phyloP scores from a whole-genome alignment of 2,888 invertebrate species.

The Lasioglossum villosulum region DNA sequence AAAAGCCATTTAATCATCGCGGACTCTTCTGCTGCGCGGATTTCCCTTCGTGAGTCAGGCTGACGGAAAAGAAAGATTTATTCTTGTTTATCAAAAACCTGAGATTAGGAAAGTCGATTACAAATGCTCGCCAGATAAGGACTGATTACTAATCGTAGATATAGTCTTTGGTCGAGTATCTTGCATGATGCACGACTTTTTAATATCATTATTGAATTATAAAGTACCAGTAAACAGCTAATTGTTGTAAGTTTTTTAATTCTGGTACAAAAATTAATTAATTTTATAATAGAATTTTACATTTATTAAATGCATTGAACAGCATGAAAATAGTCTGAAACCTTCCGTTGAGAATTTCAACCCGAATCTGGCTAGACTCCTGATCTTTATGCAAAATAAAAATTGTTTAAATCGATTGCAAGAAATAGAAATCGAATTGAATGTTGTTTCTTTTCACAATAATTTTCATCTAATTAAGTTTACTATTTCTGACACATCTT shows the following conservation, averaged over 20 bases:
- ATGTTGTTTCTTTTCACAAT: too few relatives aligned
- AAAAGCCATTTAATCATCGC: slow-evolving; percentile 12
- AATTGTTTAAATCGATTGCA: too few relatives aligned
- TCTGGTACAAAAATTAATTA: background rate
- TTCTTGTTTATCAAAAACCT: slow-evolving; percentile 5
- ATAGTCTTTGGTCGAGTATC: background rate
- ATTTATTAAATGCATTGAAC: too few relatives aligned
- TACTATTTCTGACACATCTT: too few relatives aligned
- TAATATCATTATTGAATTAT: background rate
- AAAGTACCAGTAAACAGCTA: background rate
- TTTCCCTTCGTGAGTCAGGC: slow-evolving; percentile 25
- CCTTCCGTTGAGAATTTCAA: too few relatives aligned
- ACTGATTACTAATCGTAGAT: slow-evolving; percentile 25
- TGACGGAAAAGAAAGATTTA: background rate
- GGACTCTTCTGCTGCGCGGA: background rate
- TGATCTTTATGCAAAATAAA: too few relatives aligned
- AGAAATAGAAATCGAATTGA: too few relatives aligned
- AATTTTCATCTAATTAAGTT: too few relatives aligned
- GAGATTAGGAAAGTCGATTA: slow-evolving; percentile 26
- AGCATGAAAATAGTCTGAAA: too few relatives aligned
- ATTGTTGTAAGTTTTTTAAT: too few relatives aligned
- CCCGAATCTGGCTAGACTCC: too few relatives aligned
- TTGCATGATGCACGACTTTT: background rate
- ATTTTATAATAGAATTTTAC: background rate
- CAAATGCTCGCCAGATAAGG: background rate